Base-by-base conservation (phyloP, 2,888 invertebrate genomes). In the Papilio protenor region DNA sequence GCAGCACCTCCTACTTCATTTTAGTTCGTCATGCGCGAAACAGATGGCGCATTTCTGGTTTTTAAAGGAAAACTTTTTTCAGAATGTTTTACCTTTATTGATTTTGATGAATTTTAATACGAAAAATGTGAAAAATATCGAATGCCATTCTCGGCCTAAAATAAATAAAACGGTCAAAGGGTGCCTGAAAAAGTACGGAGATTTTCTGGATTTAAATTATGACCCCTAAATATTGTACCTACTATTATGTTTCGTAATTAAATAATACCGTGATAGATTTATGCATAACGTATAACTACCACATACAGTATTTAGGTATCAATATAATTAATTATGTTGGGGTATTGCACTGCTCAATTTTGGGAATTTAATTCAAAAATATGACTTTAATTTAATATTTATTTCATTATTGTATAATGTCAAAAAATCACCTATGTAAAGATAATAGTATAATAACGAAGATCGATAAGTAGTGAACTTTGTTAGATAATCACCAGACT, bases 31-130 rank as follows among this genome's bases (percentile, higher is more conserved):
- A 0, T 1, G 12, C 12, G 8, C 10, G 4, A 21, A 21, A 40
- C n/a, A 75, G 75, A 55, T 69, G 75, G 66, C 75, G 75, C 27
- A 8, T 40, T 8, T 40, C 40, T 8, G 40, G 40, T 6, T 40
- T 40, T 40, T 40, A 40, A 33, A 8, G 40, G 40, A 8, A 2
- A 33, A 33, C 4, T 27, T 18, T 5, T 52, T 71, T 47, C 14
- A 47, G 21, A 10, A 16, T 72, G 18, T 72, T 16, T 49, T 59
- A 12, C 12, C 57, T 59, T 59, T 59, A 11, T 23, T 55, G 27
- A 14, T 61, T 61, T 61, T 14, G 27, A 61, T 27, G 5, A 57
- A 18, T 18, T 55, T n/a, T 5, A 55, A 55, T 55, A 18, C n/a
- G 18, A 55, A 55, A 55, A 18, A 55, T 16, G 16, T 49, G 0